Evolutionary conservation across 2,888 invertebrate species (phyloP), one percentile per base, ranked within the genome.

Genomic region (Torymus aiolomorphi): DNA sequence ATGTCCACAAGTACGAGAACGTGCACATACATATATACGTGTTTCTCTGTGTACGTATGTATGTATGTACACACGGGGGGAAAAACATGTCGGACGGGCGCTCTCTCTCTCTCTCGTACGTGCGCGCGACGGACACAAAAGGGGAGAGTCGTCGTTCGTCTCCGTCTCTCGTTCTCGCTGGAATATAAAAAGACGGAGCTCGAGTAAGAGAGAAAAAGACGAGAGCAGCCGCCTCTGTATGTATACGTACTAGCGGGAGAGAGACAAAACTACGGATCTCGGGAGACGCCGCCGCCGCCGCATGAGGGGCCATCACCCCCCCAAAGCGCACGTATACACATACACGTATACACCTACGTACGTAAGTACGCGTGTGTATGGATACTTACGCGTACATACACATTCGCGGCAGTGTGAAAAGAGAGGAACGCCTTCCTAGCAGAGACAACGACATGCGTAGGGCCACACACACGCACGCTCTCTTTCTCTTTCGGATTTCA

Each of bases 261-360:
- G n/a, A 61, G 51, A 70, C 61, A 61, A 59, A 49, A 42, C 31
- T 42, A 42, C 42, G 42, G 80, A 82, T 82, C 80, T 78, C 76
- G 20, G 51, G 74, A 74, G 67, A 75, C 73, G 73, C 70, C 76
- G 69, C 69, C 70, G 76, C 70, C 20, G 77, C n/a, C 52, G 66
- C 83, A 83, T 85, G 87, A 88, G 80, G 86, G 87, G 87, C 87
- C 89, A 86, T 87, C 89, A 87, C 87, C 88, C 87, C 87, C 86
- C 87, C 86, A 86, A 84, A 87, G 87, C 87, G 87, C 86, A 42
- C 42, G 42, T 42, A 42, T 42, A 42, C 87, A 86, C 86, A 85
- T 84, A 84, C 85, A 85, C 85, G 86, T 86, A 83, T 24, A n/a
- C 62, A 42, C 13, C 31, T 52, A 61, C 31, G 42, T 66, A 54